A percentile compares a stretch with the other conserved stretches of the same genome.
phyloP scores from a whole-genome alignment of 2,888 invertebrate genomes.

The Hoplodrina ambigua region DNA sequence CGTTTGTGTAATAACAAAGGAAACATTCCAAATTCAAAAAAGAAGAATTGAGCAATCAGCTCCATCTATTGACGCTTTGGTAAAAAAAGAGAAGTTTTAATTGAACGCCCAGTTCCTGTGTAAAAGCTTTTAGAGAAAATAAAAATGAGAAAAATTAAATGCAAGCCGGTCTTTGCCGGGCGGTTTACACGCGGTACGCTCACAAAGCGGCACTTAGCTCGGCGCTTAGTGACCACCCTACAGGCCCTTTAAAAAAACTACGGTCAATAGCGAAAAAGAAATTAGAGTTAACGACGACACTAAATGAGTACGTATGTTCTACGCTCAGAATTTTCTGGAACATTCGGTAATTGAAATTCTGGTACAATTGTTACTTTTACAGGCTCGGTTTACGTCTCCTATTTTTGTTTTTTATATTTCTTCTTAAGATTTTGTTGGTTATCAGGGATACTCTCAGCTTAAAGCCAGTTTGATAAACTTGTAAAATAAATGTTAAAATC shows the following conservation, averaged over 20 bases:
- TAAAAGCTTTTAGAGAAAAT: conserved; percentile 83
- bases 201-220: conserved; percentile 82
- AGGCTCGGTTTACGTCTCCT: conserved; percentile 18
- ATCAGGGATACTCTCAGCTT: conserved; percentile 22
- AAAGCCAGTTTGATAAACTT: conserved; percentile 36
- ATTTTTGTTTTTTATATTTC: conserved; percentile 27
- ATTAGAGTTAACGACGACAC: conserved; percentile 69
- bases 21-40: conserved; percentile 36
- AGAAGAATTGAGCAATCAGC: conserved; percentile 69
- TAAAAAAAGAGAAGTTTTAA: conserved; percentile 76
- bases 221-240: conserved; percentile 74
- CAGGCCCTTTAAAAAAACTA: conserved; percentile 68
- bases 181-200: conserved; percentile 76
- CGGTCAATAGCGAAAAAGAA: conserved; percentile 71
- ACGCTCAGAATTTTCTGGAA: conserved; percentile 26
- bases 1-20: conserved; percentile 13
- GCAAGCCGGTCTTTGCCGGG: conserved; percentile 74
- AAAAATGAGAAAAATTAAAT: conserved; percentile 74
- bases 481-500: conserved; percentile 41
- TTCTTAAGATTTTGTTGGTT: conserved; percentile 28
- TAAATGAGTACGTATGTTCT: conserved; percentile 56
- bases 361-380: conserved; percentile 39
- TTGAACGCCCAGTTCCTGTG: conserved; percentile 77
- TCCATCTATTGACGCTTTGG: conserved; percentile 68
- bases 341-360: conserved; percentile 53